phyloP scores from a whole-genome alignment of 2,113 vertebrate species.

The Tringa solitaria region DNA sequence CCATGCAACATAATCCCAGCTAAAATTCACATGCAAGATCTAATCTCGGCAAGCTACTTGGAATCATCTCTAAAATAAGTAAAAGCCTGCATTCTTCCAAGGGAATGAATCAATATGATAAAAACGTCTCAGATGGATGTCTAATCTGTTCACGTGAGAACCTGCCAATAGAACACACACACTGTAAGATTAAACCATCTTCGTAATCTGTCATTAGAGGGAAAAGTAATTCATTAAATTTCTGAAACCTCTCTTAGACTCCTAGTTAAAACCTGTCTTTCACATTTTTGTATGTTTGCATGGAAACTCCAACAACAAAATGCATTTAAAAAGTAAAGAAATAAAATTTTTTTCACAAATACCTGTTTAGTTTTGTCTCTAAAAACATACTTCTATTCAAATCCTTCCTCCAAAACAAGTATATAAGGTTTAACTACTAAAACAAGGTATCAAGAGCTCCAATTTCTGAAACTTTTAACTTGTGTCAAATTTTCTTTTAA shows the following conservation, averaged over 20 bases:
- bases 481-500: background rate
- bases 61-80: conserved; percentile 68
- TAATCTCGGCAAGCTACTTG: conserved; percentile 74
- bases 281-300: background rate
- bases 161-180: conserved; percentile 66
- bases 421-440: background rate
- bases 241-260: conserved; percentile 38
- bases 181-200: conserved; percentile 71
- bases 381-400: background rate
- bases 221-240: conserved; percentile 14
- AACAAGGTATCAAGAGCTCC: background rate
- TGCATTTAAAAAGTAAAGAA: background rate
- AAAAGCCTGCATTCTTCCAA: conserved; percentile 73
- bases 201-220: conserved; percentile 62
- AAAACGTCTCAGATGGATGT: conserved; percentile 65
- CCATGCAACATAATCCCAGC: conserved; percentile 60
- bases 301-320: background rate
- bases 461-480: background rate
- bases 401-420: background rate
- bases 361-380: background rate
- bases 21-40: conserved; percentile 72
- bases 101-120: conserved; percentile 71
- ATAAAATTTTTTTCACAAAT: background rate
- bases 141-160: conserved; percentile 68
- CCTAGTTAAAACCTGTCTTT: conserved; percentile 29